These are phyloP conservation scores for Lepetodrilus schrolli DNA, from an alignment of 2,888 invertebrate species.

Conservation along the genomic window DNA sequence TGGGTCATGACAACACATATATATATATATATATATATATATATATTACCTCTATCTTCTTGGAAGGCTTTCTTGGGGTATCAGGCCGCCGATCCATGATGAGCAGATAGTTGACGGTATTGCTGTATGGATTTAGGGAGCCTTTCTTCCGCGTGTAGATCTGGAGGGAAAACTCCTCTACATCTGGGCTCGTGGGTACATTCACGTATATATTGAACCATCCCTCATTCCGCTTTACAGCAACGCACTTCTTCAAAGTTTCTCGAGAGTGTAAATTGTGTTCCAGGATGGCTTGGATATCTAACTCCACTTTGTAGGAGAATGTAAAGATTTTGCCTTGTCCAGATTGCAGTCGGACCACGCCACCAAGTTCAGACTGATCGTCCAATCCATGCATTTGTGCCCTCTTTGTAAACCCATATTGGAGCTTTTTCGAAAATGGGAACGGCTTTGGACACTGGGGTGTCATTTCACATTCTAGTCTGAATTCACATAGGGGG, in stretches of 20 bases:
- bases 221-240: constrained; percentile 9
- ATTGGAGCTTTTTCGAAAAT: constrained; percentile 50
- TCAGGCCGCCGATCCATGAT: constrained; percentile 10
- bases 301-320: constrained; percentile 39
- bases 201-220: constrained; percentile 23
- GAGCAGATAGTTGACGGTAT: constrained; percentile 17
- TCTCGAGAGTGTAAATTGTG: constrained; percentile 41
- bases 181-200: background rate
- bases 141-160: constrained; percentile 21
- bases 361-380: constrained; percentile 20
- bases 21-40: too few species aligned
- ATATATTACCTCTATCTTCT: background rate
- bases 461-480: constrained; percentile 50
- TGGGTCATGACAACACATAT: too few species aligned
- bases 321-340: constrained; percentile 44
- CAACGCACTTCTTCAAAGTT: constrained; percentile 44
- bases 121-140: background rate
- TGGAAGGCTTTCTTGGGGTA: background rate
- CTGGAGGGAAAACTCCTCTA: constrained; percentile 8
- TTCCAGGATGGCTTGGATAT: constrained; percentile 44
- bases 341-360: constrained; percentile 45
- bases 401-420: constrained; percentile 53
- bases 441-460: constrained; percentile 48
- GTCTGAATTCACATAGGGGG: constrained; percentile 55
- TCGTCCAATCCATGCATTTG: constrained; percentile 49